Evolutionary conservation across 64 coral and sea anemone species (phyloP).

Genomic region (Montipora capricornis): DNA sequence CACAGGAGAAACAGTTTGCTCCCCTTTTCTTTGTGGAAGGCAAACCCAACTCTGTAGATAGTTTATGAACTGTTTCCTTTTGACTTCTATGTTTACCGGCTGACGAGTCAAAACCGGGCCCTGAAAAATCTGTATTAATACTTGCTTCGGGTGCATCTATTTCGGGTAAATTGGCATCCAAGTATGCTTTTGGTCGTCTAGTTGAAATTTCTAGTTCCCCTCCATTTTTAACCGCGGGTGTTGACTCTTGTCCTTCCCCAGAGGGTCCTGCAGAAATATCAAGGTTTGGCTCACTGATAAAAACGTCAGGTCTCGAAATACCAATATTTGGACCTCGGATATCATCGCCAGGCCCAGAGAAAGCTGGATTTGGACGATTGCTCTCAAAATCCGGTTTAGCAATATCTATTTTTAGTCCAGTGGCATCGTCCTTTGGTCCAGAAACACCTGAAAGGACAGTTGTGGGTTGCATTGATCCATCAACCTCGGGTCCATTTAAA

Average conservation of each 20-base stretch:
- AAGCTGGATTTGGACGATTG: too few species aligned
- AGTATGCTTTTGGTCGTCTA: neutral
- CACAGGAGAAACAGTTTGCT: slow-evolving; percentile 24
- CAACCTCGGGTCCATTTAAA: neutral
- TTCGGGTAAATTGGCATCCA: neutral
- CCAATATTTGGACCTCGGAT: neutral
- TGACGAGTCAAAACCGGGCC: neutral
- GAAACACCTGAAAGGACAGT: neutral
- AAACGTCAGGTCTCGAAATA: neutral
- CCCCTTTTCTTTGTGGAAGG: slow-evolving; percentile 18
- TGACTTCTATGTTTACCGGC: neutral
- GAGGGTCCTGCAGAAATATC: neutral
- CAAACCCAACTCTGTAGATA: neutral
- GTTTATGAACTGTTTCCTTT: neutral
- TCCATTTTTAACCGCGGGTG: neutral
- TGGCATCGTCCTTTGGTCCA: neutral
- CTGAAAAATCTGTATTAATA: neutral
- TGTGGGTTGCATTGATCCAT: neutral
- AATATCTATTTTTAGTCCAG: neutral
- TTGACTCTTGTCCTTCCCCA: neutral
- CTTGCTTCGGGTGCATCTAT: neutral
- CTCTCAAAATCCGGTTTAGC: neutral
- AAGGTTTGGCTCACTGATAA: neutral
- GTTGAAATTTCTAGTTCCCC: neutral
- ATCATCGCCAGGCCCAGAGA: neutral